A percentile compares a stretch with the other conserved stretches of the same genome.
phyloP scores from a whole-genome alignment of 1,140 invertebrate genomes.

The Brachionus rubens region DNA sequence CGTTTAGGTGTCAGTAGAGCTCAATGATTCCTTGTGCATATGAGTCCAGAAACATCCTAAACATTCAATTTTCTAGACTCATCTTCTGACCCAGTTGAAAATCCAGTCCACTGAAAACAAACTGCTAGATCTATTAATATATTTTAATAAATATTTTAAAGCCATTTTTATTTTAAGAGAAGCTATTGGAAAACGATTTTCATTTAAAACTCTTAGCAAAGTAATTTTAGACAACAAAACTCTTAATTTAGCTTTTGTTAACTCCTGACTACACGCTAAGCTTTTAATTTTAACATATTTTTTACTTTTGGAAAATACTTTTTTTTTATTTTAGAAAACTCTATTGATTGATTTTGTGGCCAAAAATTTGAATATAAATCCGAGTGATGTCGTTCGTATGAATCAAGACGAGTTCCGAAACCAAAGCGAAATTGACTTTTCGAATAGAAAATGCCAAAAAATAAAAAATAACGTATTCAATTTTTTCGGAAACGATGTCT shows the following conservation, averaged over 20 bases:
- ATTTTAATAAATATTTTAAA: no score
- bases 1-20: no score
- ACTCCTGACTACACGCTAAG: no score
- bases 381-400: not conserved
- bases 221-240: no score
- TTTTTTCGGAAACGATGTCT: not conserved
- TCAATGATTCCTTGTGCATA: no score
- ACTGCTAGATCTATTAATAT: no score
- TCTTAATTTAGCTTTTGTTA: no score
- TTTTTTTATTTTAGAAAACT: slow-evolving; percentile 3
- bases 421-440: not conserved
- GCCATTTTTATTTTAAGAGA: not conserved
- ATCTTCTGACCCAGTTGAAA: no score
- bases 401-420: not conserved
- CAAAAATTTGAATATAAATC: not conserved
- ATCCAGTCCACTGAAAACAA: no score
- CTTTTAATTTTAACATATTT: no score
- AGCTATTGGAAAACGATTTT: not conserved
- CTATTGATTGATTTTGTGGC: not conserved
- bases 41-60: no score
- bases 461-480: not conserved
- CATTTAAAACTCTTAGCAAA: not conserved
- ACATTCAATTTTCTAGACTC: no score
- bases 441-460: slow-evolving; percentile 14
- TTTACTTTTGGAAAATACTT: not conserved